Conservation (phyloP, 2,888 invertebrate species). For the Scelioninae gen. 1 region DNA sequence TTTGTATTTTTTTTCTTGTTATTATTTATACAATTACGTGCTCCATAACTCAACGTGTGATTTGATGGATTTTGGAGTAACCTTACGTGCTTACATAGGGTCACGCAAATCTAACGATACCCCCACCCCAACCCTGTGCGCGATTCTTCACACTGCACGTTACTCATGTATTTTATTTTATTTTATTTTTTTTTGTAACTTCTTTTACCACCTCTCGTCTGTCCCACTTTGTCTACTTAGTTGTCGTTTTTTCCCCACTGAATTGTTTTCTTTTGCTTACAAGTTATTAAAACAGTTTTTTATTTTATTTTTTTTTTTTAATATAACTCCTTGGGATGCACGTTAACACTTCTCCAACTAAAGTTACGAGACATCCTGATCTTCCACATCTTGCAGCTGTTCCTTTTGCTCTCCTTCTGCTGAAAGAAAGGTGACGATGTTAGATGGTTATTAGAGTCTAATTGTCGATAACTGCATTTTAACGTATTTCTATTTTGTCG, state of each 20-base stretch:
- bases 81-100: conserved; percentile 79
- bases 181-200: conserved; percentile 33
- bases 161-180: conserved; percentile 1
- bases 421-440: conserved; percentile 81
- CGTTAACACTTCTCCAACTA: conserved; percentile 84
- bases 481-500: conserved; percentile 6
- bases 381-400: conserved; percentile 96
- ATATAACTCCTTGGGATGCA: conserved; percentile 83
- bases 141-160: conserved; percentile 42
- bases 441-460: not conserved
- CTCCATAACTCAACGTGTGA: conserved; percentile 79
- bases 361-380: conserved; percentile 97
- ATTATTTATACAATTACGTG: conserved; percentile 75
- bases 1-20: conserved; percentile 53
- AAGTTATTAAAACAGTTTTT: conserved; percentile 82
- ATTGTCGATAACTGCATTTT: not conserved
- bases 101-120: conserved; percentile 82
- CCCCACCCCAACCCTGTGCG: conserved; percentile 64
- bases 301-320: conserved; percentile 65
- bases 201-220: conserved; percentile 41
- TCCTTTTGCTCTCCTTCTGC: conserved; percentile 96
- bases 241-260: conserved; percentile 76
- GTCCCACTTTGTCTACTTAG: conserved; percentile 52
- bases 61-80: conserved; percentile 79
- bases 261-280: conserved; percentile 83